These are phyloP conservation scores for Corythaixoides concolor DNA, from an alignment of 2,113 vertebrate species.

Conservation along the genomic window DNA sequence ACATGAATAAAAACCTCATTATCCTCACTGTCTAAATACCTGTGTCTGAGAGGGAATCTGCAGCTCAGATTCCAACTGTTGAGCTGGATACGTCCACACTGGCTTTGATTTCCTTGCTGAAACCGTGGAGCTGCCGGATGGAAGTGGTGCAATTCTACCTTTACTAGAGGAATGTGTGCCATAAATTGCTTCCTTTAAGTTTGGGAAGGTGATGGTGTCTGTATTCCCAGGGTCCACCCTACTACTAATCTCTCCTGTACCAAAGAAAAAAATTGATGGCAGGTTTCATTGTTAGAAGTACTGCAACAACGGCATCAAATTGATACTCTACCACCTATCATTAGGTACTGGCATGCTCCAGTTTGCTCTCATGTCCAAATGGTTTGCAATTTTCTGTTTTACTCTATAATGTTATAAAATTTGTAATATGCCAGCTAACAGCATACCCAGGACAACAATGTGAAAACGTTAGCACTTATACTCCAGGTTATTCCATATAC, in stretches of 20 bases:
- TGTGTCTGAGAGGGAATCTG: background rate
- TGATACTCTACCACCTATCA: background rate
- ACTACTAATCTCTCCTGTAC: background rate
- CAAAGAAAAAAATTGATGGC: background rate
- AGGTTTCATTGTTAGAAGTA: background rate
- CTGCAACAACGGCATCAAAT: background rate
- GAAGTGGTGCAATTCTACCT: conserved; percentile 14
- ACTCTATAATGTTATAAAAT: background rate
- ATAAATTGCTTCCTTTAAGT: background rate
- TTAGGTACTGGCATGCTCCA: background rate
- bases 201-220: background rate
- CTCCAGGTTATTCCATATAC: background rate
- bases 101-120: background rate
- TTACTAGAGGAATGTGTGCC: background rate
- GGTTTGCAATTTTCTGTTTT: background rate
- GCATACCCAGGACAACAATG: background rate
- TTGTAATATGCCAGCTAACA: background rate
- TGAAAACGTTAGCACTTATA: background rate
- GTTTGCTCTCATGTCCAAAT: background rate
- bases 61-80: background rate
- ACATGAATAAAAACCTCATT: background rate
- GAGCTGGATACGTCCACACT: background rate
- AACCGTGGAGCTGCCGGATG: conserved; percentile 26
- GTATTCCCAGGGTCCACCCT: background rate
- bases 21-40: background rate